A percentile compares a stretch with the other conserved stretches of the same genome.
Conservation (phyloP, 2,113 vertebrate species). For the Perca flavescens region DNA sequence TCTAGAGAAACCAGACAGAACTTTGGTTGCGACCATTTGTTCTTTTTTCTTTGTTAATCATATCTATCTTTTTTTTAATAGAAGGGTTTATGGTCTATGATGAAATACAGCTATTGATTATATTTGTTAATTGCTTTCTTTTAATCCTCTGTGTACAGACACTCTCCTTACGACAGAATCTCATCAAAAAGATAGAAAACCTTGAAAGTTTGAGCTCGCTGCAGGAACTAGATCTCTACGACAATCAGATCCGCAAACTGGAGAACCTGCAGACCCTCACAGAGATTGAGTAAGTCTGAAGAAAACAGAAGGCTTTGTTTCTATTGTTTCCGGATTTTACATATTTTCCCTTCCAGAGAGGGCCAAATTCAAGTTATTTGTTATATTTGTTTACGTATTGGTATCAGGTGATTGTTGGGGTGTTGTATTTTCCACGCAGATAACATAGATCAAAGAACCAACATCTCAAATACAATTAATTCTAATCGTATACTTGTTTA, state of each 20-base stretch:
- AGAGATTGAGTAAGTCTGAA: conserved; percentile 91
- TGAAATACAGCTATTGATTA: background rate
- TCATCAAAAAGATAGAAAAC: conserved; percentile 97
- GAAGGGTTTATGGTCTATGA: background rate
- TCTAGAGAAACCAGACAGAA: background rate
- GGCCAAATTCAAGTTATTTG: background rate
- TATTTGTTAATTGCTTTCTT: conserved; percentile 4
- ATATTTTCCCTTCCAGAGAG: background rate
- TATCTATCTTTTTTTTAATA: background rate
- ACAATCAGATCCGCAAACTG: conserved; percentile 96
- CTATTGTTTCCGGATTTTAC: background rate
- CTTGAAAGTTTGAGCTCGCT: conserved; percentile 90
- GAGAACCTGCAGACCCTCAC: conserved; percentile 93
- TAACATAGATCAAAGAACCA: background rate
- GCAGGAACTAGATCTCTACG: conserved; percentile 94
- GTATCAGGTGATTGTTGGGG: background rate
- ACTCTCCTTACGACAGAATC: conserved; percentile 95
- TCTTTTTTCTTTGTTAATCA: background rate
- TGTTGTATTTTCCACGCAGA: background rate
- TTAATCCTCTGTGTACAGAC: conserved; percentile 82
- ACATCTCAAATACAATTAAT: background rate
- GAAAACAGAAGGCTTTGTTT: background rate
- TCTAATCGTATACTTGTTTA: conserved; percentile 11
- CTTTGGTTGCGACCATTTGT: background rate
- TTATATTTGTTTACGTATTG: background rate